Evolutionary conservation across 2,888 invertebrate genomes (phyloP), one percentile per base, ranked within the genome.

Genomic region (Apamea monoglypha): DNA sequence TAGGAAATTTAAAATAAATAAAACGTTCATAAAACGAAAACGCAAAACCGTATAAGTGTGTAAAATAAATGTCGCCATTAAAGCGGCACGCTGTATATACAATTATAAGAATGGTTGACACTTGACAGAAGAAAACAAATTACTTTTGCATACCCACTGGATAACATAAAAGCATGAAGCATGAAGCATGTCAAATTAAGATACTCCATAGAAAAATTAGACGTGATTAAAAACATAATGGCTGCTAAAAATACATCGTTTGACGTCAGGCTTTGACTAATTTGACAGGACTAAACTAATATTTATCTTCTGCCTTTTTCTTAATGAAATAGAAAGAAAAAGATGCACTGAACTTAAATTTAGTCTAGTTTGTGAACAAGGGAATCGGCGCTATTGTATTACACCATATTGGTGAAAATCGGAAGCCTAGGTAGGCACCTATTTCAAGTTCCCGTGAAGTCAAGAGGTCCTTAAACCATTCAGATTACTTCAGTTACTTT

Each of bases 401-500:
- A 40, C 2, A 56, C 5, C 6, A 10, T 18, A 50, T 14, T 47
- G 7, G 18, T 6, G 6, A 10, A 73, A 29, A 56, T 59, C 25
- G 2, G 18, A 64, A 40, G 6, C 10, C 2, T 53, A 53, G 25
- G 25, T 5, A 4, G 21, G 8, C 7, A 25, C 21, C 7, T 29
- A n/a, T 40, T 64, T 12, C 16, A 64, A 29, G 7, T 71, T 50
- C 10, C 21, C n/a, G 18, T 25, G 70, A 73, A 63, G 50, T 64
- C 36, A 72, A 68, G 25, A 74, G 70, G 68, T 81, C 5, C 12
- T 56, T 47, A 66, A 70, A 40, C 47, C 72, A 70, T 74, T 71
- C 59, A 64, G 40, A 78, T 67, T 69, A 21, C 25, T n/a, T n/a
- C 56, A 56, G 47, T 21, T 66, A 29, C 16, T 69, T 59, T 36